Evolutionary conservation across 2,888 invertebrate species (phyloP).

Genomic region (Eristalis arbustorum): DNA sequence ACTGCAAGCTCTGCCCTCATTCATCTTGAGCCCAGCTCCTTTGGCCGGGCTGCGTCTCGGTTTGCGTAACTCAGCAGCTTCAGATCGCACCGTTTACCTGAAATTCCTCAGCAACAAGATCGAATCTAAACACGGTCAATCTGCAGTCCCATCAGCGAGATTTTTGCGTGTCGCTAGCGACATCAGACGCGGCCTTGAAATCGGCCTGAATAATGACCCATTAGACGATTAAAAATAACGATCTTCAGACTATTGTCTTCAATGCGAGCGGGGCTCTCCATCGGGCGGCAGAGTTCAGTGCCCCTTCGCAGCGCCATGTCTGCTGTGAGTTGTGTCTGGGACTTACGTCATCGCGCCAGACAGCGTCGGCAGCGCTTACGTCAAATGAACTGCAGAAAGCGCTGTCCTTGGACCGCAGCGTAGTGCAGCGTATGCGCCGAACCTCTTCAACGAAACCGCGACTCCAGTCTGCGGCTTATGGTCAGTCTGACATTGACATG

Average conservation of each 20-base stretch:
- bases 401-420: slow-evolving; percentile 21
- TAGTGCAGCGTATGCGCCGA: slow-evolving; percentile 14
- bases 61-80: background rate
- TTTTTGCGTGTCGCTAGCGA: background rate
- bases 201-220: background rate
- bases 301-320: slow-evolving; percentile 3
- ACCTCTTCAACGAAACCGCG: slow-evolving; percentile 28
- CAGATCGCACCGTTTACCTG: background rate
- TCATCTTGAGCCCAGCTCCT: background rate
- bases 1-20: background rate
- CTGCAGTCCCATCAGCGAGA: background rate
- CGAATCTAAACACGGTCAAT: background rate
- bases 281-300: background rate
- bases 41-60: background rate
- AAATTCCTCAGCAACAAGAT: background rate
- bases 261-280: background rate
- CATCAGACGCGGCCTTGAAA: background rate
- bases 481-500: slow-evolving; percentile 50
- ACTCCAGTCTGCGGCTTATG: slow-evolving; percentile 6
- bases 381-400: slow-evolving; percentile 7
- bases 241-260: background rate
- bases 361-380: background rate
- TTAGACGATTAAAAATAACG: background rate
- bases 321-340: background rate
- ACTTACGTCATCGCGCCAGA: slow-evolving; percentile 35